Conservation (phyloP, 2,113 vertebrate genomes). For the Leptosomus discolor region DNA sequence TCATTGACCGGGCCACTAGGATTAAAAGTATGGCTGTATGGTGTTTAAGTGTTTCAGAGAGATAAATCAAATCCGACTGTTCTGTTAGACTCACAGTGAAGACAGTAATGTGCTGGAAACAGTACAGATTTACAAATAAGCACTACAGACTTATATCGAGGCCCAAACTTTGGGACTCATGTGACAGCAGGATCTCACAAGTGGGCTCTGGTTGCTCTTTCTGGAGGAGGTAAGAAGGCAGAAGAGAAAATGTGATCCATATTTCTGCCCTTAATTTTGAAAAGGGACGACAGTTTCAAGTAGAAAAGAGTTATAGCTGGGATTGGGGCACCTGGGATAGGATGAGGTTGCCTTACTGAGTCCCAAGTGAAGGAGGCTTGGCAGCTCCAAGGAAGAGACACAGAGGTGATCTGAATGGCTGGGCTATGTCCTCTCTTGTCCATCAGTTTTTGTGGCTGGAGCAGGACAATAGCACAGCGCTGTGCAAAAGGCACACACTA, state of each 20-base stretch:
- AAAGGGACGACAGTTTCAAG: neutral
- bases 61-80: neutral
- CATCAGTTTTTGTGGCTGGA: neutral
- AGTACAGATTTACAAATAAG: neutral
- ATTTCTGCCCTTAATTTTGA: neutral
- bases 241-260: neutral
- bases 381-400: neutral
- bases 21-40: neutral
- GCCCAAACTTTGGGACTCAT: neutral
- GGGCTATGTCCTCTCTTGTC: accelerated
- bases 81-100: neutral
- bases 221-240: neutral
- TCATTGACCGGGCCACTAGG: neutral
- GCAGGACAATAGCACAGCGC: neutral
- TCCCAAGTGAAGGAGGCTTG: neutral
- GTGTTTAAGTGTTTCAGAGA: neutral
- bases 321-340: neutral
- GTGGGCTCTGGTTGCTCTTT: neutral
- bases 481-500: neutral
- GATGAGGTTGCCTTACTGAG: neutral
- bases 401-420: neutral
- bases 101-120: neutral
- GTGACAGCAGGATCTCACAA: neutral
- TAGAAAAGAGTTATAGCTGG: neutral
- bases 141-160: neutral